These are phyloP conservation scores for Microcebus lehilahytsara DNA, from an alignment of 2,113 vertebrate species.

Conservation along the genomic window DNA sequence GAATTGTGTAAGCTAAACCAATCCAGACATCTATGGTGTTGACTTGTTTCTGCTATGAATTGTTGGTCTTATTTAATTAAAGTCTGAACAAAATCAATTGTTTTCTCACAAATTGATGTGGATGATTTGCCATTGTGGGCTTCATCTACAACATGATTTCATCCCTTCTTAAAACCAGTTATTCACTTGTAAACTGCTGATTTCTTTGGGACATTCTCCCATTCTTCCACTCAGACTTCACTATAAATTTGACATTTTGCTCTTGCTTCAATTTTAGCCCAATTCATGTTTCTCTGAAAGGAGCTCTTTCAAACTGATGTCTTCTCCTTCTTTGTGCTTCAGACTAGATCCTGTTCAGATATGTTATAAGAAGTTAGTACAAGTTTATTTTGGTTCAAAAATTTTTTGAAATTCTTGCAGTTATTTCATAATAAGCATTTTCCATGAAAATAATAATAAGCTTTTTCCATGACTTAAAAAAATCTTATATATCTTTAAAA, in stretches of 20 bases:
- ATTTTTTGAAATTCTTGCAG: not conserved
- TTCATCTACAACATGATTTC: not conserved
- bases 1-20: not conserved
- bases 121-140: not conserved
- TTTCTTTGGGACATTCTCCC: not conserved
- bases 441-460: not conserved
- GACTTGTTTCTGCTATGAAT: not conserved
- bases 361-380: not conserved
- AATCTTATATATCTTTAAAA: not conserved
- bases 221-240: not conserved
- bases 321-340: not conserved
- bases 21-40: not conserved
- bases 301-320: not conserved
- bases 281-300: not conserved
- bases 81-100: not conserved
- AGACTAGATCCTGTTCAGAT: not conserved
- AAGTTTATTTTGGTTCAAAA: not conserved
- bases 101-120: not conserved
- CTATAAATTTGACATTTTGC: not conserved
- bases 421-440: not conserved
- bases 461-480: not conserved
- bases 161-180: not conserved
- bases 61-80: not conserved
- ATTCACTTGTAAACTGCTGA: not conserved
- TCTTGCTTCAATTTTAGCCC: not conserved